A percentile compares a stretch with the other conserved stretches of the same genome.
Evolutionary conservation across 2,888 invertebrate genomes (phyloP).

Genomic region (Gerris lacustris): DNA sequence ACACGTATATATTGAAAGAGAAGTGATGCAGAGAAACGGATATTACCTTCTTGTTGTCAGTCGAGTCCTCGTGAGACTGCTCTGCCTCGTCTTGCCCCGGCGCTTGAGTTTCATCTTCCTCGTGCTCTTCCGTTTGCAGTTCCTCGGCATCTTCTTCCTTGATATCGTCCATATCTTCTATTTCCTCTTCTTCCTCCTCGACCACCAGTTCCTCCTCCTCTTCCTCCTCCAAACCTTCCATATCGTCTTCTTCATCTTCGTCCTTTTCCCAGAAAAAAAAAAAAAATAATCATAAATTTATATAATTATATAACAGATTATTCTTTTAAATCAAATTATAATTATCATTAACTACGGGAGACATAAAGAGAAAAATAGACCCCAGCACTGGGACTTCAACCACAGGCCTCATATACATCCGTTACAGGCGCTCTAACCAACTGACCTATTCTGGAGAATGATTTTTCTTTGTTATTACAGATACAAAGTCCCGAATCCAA

Average conservation of each 20-base stretch:
- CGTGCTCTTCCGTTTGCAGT: constrained; percentile 12
- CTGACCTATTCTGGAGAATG: too few relatives aligned
- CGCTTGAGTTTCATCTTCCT: constrained; percentile 4
- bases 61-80: constrained; percentile 13
- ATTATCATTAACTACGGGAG: too few relatives aligned
- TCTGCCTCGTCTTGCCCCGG: constrained; percentile 12
- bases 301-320: too few relatives aligned
- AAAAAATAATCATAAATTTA: neutral
- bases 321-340: too few relatives aligned
- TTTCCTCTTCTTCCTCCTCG: constrained; percentile 13
- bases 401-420: too few relatives aligned
- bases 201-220: constrained; percentile 10
- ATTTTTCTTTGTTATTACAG: too few relatives aligned
- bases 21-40: too few relatives aligned
- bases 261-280: constrained; percentile 11
- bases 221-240: neutral
- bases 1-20: too few relatives aligned
- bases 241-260: constrained; percentile 9
- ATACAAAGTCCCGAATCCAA: too few relatives aligned
- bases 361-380: too few relatives aligned
- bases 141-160: constrained; percentile 4
- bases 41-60: constrained; percentile 19
- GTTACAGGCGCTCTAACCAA: too few relatives aligned
- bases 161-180: constrained; percentile 4
- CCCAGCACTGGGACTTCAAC: too few relatives aligned